phyloP scores from a whole-genome alignment of 2,113 vertebrate genomes.

The Empidonax alnorum region DNA sequence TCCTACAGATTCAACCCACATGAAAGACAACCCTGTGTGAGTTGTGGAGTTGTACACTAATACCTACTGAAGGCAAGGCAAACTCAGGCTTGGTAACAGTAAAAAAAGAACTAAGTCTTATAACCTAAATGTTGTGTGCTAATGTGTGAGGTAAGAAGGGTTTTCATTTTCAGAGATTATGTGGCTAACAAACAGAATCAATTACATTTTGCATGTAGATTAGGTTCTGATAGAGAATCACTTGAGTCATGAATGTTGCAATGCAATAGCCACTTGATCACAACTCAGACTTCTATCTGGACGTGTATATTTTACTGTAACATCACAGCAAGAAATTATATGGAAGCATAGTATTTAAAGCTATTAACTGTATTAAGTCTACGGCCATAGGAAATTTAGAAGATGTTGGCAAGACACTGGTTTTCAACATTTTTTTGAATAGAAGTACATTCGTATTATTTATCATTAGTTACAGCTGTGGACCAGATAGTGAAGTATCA shows the following conservation, averaged over 20 bases:
- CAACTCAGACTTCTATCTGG: neutral
- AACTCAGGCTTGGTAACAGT: neutral
- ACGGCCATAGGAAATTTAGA: neutral
- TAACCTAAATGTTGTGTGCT: neutral
- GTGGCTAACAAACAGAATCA: neutral
- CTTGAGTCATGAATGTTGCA: neutral
- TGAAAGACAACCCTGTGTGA: neutral
- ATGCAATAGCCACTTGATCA: neutral
- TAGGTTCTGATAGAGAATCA: neutral
- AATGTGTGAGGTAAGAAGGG: neutral
- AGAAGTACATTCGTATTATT: neutral
- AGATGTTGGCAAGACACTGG: neutral
- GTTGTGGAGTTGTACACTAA: neutral
- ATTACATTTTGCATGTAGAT: neutral
- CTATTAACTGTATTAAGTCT: neutral
- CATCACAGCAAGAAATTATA: neutral
- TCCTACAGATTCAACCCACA: neutral
- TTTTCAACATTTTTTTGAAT: neutral
- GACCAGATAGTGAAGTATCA: neutral
- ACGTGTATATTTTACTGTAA: neutral
- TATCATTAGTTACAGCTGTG: neutral
- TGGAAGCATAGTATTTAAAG: neutral
- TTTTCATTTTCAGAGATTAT: neutral
- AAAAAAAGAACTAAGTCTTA: neutral
- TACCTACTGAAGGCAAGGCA: neutral